A percentile compares a stretch with the other conserved stretches of the same genome.
phyloP scores from a whole-genome alignment of 2,888 invertebrate genomes.

The Drosophila koepferae region DNA sequence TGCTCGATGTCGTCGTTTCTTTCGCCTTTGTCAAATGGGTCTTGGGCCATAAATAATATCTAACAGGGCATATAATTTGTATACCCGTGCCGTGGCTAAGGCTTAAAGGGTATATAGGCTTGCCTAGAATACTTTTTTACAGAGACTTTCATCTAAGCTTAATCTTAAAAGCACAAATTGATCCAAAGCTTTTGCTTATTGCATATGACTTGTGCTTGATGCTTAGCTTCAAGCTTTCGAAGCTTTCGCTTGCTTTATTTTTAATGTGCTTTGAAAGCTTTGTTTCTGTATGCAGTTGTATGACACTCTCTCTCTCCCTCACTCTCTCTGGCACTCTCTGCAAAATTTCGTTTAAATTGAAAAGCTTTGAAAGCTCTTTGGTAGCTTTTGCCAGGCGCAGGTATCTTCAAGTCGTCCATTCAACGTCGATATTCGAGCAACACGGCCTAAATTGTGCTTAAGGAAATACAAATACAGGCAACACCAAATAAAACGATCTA shows the following conservation, averaged over 20 bases:
- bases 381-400: background rate
- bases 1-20: constrained; percentile 22
- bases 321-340: background rate
- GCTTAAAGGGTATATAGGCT: background rate
- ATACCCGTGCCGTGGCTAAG: background rate
- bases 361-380: background rate
- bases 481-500: constrained; percentile 27
- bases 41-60: constrained; percentile 61
- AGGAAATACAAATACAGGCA: constrained; percentile 58
- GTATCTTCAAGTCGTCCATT: constrained; percentile 19
- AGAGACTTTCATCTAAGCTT: too few species aligned
- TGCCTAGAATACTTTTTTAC: background rate
- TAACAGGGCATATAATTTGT: constrained; percentile 62
- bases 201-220: too few species aligned
- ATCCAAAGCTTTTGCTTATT: too few species aligned
- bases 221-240: too few species aligned
- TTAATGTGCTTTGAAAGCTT: too few species aligned
- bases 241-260: too few species aligned
- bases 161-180: too few species aligned
- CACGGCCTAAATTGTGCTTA: constrained; percentile 36
- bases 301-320: background rate
- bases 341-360: background rate
- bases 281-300: too few species aligned
- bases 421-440: too few species aligned
- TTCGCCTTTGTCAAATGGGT: constrained; percentile 43